Evolutionary conservation across 2,113 vertebrate species (phyloP).

Genomic region (Oostethus manadensis): DNA sequence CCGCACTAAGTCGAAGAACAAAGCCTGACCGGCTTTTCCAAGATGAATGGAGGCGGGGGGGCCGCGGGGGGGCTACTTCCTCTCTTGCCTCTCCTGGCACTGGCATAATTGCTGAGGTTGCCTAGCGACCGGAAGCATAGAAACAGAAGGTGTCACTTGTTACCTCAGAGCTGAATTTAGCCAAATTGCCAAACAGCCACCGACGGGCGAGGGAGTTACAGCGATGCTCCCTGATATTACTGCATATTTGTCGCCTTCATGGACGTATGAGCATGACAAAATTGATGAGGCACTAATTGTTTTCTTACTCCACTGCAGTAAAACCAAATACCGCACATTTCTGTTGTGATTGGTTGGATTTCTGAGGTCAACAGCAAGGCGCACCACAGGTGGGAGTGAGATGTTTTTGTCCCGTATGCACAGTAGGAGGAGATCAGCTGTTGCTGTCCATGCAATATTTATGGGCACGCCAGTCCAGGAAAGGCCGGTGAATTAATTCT

Average conservation of each 20-base stretch:
- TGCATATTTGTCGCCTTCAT: background rate
- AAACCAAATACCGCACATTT: background rate
- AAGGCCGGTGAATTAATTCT: background rate
- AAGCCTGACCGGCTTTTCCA: slow-evolving; percentile 31
- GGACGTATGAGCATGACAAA: too few relatives aligned
- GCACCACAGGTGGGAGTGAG: slow-evolving; percentile 14
- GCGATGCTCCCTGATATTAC: background rate
- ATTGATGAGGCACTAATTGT: background rate
- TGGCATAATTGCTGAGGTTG: slow-evolving; percentile 68
- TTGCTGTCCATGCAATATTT: background rate
- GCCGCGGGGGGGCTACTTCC: slow-evolving; percentile 58
- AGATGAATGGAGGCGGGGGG: slow-evolving; percentile 55
- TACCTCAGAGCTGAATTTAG: slow-evolving; percentile 72
- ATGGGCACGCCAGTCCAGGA: background rate
- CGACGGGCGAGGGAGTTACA: slow-evolving; percentile 41
- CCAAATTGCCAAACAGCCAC: slow-evolving; percentile 66
- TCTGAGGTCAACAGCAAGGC: slow-evolving; percentile 3
- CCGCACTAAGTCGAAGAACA: slow-evolving; percentile 45
- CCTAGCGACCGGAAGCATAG: slow-evolving; percentile 71
- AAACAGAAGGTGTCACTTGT: slow-evolving; percentile 73
- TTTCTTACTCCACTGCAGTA: background rate
- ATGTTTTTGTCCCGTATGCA: background rate
- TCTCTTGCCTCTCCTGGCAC: slow-evolving; percentile 58
- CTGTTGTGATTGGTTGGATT: background rate
- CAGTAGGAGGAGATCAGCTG: slow-evolving; percentile 11